A percentile compares a stretch with the other conserved stretches of the same genome.
phyloP scores from a whole-genome alignment of 2,797 vertebrate species.

The Anisognathus igniventris region DNA sequence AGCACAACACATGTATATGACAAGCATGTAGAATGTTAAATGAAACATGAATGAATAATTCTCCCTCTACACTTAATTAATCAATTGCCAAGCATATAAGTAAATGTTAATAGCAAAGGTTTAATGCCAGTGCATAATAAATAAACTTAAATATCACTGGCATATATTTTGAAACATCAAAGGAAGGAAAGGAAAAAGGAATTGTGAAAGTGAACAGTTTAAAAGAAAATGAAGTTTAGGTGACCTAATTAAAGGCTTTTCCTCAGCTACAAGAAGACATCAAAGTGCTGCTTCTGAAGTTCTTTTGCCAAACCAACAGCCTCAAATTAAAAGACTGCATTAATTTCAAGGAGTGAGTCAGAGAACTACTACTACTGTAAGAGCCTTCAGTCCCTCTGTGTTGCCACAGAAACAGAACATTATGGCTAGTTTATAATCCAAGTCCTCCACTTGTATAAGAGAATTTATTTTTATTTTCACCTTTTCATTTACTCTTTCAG shows the following conservation, averaged over 20 bases:
- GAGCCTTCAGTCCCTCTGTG: slow-evolving; percentile 27
- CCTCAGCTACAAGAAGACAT: slow-evolving; percentile 58
- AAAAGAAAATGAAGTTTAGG: slow-evolving; percentile 67
- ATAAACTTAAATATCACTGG: slow-evolving; percentile 71
- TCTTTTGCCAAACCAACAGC: slow-evolving; percentile 35
- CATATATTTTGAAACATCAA: slow-evolving; percentile 71
- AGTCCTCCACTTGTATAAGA: slow-evolving; percentile 25
- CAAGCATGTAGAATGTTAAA: slow-evolving; percentile 59
- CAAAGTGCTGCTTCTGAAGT: slow-evolving; percentile 61
- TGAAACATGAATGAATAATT: slow-evolving; percentile 68
- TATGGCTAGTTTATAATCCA: slow-evolving; percentile 57
- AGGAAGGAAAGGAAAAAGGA: slow-evolving; percentile 58
- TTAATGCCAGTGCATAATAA: slow-evolving; percentile 74
- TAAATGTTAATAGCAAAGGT: slow-evolving; percentile 76
- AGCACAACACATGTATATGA: not conserved
- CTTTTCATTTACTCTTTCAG: slow-evolving; percentile 40
- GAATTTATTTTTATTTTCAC: slow-evolving; percentile 61
- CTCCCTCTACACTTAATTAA: slow-evolving; percentile 69
- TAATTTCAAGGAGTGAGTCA: slow-evolving; percentile 64
- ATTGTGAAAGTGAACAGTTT: slow-evolving; percentile 60
- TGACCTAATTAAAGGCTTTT: slow-evolving; percentile 69
- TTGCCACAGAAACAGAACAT: slow-evolving; percentile 54
- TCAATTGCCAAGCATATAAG: slow-evolving; percentile 68
- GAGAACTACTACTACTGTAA: slow-evolving; percentile 25
- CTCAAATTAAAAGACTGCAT: slow-evolving; percentile 64